These are phyloP conservation scores for Drosophila dunni DNA, from an alignment of 1,140 invertebrate genomes.

Conservation along the genomic window DNA sequence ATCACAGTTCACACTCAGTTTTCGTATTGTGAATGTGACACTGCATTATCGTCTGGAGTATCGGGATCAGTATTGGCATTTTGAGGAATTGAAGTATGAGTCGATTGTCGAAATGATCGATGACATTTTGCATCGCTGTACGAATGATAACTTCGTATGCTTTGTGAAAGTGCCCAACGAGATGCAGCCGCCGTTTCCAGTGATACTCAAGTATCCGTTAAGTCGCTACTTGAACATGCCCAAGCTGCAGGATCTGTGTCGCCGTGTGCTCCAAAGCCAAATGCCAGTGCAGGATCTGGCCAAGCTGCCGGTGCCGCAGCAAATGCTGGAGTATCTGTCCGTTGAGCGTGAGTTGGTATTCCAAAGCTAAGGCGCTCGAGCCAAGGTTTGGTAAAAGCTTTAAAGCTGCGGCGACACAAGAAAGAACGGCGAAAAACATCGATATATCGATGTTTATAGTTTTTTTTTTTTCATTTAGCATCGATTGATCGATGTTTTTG, in stretches of 20 bases:
- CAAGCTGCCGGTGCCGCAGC: constrained; percentile 89
- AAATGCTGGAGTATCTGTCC: constrained; percentile 88
- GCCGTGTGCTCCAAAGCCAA: constrained; percentile 91
- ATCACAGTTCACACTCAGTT: constrained; percentile 90
- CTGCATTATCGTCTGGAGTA: constrained; percentile 86
- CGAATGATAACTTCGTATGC: constrained; percentile 89
- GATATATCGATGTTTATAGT: no score
- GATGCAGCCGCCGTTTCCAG: constrained; percentile 89
- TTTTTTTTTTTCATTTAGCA: no score
- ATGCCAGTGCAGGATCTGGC: constrained; percentile 89
- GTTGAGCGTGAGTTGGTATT: constrained; percentile 86
- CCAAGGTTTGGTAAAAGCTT: constrained; percentile 63
- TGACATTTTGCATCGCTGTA: constrained; percentile 89
- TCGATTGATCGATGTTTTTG: no score
- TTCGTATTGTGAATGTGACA: constrained; percentile 90
- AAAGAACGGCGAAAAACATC: no score
- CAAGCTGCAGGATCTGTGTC: constrained; percentile 90
- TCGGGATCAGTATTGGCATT: constrained; percentile 85
- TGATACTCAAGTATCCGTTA: constrained; percentile 91
- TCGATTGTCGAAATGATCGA: constrained; percentile 90
- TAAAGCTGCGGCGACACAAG: constrained; percentile 27
- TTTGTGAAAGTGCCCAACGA: constrained; percentile 89
- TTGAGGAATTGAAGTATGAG: constrained; percentile 88
- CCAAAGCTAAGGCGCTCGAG: constrained; percentile 59
- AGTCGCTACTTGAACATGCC: constrained; percentile 91